Base-by-base conservation (phyloP, 2,888 invertebrate genomes). In the Eilema caniola region DNA sequence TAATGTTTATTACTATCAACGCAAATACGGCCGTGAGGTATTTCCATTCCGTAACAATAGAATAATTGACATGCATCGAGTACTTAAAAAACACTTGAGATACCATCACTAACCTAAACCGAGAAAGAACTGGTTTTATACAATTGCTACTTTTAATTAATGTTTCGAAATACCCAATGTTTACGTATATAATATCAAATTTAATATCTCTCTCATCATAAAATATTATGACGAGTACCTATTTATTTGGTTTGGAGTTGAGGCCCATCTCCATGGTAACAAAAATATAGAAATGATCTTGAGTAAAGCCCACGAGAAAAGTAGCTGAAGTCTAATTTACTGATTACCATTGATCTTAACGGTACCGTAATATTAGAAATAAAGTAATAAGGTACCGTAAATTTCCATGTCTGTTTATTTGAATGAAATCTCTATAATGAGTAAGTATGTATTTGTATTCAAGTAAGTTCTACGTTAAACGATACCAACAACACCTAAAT, bases 11-110 rank as follows among this genome's bases (percentile, higher is more conserved):
- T 64, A n/a, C 63, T 70, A 71, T 66, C 61, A 62, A 59, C 53
- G 70, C 71, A 81, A 67, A 69, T 64, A 73, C 37, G 70, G 59
- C 73, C 62, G 60, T 75, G 73, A 77, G 83, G 81, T 72, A 80
- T 80, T 81, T 69, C 83, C 81, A 76, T 64, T 74, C 66, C 56
- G 71, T 66, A 80, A 78, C 73, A 80, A 82, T 80, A 74, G 82
- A 63, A 66, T 80, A 70, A 73, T 75, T 73, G 74, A 67, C 66
- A 74, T 75, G 71, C 69, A 62, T 60, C 64, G 37, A 69, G 76
- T 71, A 76, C 69, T 71, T 69, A 73, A 76, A 77, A 70, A 80
- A 73, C 37, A 69, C 59, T 59, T 11, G 53, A 72, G 72, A 70
- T 77, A 72, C 24, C 62, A 80, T 79, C 74, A 65, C 28, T 62